Evolutionary conservation across 2,113 vertebrate genomes (phyloP).

Genomic region (Sterrhoptilus dennistouni): DNA sequence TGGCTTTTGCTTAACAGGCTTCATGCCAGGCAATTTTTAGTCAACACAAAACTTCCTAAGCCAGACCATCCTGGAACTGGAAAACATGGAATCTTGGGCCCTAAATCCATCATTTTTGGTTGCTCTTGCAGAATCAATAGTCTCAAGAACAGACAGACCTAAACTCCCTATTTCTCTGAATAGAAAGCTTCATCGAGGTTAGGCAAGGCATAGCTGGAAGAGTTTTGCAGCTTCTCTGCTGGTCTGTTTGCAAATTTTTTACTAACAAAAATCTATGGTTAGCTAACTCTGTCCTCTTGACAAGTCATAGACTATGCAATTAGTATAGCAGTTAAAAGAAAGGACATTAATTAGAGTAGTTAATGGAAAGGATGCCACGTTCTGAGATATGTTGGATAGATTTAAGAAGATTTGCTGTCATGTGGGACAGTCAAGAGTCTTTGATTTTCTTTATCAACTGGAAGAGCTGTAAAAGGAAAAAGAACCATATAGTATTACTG

Average conservation of each 20-base stretch:
- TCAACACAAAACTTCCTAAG: neutral
- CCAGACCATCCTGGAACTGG: neutral
- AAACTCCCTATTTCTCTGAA: neutral
- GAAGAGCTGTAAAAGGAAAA: neutral
- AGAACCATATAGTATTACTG: neutral
- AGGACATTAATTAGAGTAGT: neutral
- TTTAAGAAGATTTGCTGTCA: neutral
- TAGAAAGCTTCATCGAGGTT: neutral
- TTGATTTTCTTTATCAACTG: neutral
- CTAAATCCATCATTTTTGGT: neutral
- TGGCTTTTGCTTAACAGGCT: neutral
- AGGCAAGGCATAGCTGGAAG: neutral
- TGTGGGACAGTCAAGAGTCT: neutral
- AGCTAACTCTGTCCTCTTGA: neutral
- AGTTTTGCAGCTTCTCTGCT: neutral
- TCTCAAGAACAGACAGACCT: neutral
- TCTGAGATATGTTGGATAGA: neutral
- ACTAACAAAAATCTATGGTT: neutral
- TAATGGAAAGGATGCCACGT: neutral
- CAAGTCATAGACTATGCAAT: neutral
- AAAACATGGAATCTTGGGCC: neutral
- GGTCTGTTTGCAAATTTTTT: neutral
- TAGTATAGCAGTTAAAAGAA: neutral
- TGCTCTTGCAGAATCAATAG: neutral
- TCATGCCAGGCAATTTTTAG: neutral